phyloP scores from a whole-genome alignment of 2,113 vertebrate species.

The Lasiurus borealis region DNA sequence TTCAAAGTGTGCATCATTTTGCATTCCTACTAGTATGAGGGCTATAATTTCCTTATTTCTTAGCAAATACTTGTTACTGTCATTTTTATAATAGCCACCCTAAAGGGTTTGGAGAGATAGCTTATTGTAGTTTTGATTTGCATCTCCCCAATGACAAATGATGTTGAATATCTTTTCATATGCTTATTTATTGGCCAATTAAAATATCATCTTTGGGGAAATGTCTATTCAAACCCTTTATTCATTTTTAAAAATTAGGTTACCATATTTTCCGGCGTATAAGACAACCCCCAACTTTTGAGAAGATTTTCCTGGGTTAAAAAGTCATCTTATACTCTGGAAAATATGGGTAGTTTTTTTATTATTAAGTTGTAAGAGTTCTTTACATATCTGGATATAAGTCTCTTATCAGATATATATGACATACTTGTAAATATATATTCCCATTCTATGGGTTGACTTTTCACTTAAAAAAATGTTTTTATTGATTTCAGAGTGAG shows the following conservation, averaged over 20 bases:
- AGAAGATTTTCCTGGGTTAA: no score
- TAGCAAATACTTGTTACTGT: not conserved
- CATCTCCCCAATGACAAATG: not conserved
- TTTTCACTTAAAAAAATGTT: not conserved
- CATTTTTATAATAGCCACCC: not conserved
- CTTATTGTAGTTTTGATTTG: slow-evolving; percentile 1
- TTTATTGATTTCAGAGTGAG: no score
- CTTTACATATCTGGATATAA: not conserved
- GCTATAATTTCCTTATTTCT: not conserved
- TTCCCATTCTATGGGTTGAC: not conserved
- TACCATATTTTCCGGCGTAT: no score
- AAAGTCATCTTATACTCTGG: no score
- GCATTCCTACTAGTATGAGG: not conserved
- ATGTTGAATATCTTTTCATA: not conserved
- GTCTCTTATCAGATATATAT: not conserved
- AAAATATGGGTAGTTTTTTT: not conserved
- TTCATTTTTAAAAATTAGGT: not conserved
- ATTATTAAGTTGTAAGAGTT: not conserved
- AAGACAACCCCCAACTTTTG: no score
- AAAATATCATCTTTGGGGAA: slow-evolving; percentile 24
- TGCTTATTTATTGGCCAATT: not conserved
- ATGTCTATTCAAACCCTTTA: not conserved
- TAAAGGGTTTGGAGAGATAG: not conserved
- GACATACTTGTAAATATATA: slow-evolving; percentile 28
- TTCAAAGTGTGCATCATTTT: not conserved